Conservation (phyloP, 2,113 vertebrate genomes). For the Trichechus manatus region DNA sequence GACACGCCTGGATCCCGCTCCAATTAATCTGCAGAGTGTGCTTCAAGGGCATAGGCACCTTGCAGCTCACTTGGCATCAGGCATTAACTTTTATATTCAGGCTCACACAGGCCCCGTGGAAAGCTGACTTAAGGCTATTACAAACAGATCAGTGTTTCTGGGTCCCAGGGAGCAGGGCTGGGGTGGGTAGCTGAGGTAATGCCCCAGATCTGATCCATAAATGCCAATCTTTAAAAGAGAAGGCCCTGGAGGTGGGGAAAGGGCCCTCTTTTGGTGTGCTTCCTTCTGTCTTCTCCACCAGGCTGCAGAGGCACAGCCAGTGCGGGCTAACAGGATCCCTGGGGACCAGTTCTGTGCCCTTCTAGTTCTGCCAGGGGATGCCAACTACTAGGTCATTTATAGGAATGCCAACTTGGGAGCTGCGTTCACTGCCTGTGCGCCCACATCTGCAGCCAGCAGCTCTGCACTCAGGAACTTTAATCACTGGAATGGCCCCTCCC, state of each 20-base stretch:
- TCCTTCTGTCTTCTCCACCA: not conserved
- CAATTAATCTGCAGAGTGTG: constrained; percentile 67
- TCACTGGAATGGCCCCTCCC: not conserved
- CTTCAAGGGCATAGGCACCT: constrained; percentile 74
- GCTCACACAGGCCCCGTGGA: rapidly evolving
- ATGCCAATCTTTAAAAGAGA: not conserved
- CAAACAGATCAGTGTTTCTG: not conserved
- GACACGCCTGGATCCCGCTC: not conserved
- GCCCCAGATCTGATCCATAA: not conserved
- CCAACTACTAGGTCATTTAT: not conserved
- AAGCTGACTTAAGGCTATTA: constrained; percentile 7
- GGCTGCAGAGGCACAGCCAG: not conserved
- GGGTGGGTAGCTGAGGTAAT: rapidly evolving
- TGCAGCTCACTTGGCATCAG: not conserved
- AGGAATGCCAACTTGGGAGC: not conserved
- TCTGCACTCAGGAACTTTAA: not conserved
- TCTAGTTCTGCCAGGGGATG: not conserved
- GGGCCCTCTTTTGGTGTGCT: not conserved
- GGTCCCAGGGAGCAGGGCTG: not conserved
- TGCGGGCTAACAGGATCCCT: not conserved
- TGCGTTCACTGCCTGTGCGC: not conserved
- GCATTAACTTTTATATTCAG: not conserved
- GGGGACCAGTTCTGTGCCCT: not conserved
- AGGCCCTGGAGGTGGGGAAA: not conserved
- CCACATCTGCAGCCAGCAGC: not conserved